Evolutionary conservation across 2,113 vertebrate genomes (phyloP).

Genomic region (Chaenocephalus aceratus): DNA sequence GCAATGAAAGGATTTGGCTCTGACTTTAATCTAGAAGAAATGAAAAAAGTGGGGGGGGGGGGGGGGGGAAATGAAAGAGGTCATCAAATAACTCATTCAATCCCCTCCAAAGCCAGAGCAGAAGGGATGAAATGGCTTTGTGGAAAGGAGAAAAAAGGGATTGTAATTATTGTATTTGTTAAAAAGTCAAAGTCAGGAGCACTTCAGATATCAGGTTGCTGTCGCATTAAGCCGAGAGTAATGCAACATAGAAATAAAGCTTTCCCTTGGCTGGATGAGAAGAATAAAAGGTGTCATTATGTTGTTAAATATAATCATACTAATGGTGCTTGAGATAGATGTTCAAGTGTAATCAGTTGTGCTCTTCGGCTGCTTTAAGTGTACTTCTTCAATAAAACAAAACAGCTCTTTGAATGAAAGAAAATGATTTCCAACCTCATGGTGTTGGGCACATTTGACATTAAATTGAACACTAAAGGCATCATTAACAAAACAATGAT

Average conservation of each 20-base stretch:
- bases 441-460: too few relatives aligned
- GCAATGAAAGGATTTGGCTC: constrained; percentile 43
- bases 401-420: too few relatives aligned
- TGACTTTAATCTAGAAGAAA: constrained; percentile 56
- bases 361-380: too few relatives aligned
- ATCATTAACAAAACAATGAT: too few relatives aligned
- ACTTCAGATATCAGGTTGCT: background rate
- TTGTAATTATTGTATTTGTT: constrained; percentile 31
- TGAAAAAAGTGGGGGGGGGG: constrained; percentile 4
- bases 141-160: background rate
- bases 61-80: constrained; percentile 40
- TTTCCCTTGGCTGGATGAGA: background rate
- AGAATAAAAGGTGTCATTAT: too few relatives aligned
- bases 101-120: constrained; percentile 19
- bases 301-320: too few relatives aligned
- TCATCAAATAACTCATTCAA: constrained; percentile 54
- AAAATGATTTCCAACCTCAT: too few relatives aligned
- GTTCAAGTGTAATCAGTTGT: too few relatives aligned
- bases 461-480: too few relatives aligned
- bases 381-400: too few relatives aligned
- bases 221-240: background rate
- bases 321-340: too few relatives aligned
- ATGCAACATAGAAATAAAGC: background rate
- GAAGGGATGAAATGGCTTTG: constrained; percentile 22
- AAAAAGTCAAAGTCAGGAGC: constrained; percentile 10